A percentile compares a stretch with the other conserved stretches of the same genome.
phyloP scores from a whole-genome alignment of 1,140 invertebrate genomes.

The Belonocnema kinseyi region DNA sequence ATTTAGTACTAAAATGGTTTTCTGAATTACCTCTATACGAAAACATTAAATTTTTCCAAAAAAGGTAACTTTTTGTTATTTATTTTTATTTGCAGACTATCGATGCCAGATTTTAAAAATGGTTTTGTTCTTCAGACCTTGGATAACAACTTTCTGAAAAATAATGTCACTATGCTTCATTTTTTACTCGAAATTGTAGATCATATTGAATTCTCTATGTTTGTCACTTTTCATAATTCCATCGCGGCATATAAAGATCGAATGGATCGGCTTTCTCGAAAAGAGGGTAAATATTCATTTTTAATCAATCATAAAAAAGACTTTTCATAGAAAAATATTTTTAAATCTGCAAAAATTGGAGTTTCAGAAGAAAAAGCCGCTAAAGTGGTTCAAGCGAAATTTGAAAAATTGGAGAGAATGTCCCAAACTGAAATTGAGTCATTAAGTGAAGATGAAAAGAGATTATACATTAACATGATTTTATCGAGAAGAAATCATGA shows the following conservation, averaged over 20 bases:
- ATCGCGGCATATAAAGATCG: constrained; percentile 39
- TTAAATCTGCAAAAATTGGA: neutral
- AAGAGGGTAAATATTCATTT: constrained; percentile 11
- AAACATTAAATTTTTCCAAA: too few relatives aligned
- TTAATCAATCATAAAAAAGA: too few relatives aligned
- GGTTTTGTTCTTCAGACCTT: constrained; percentile 64
- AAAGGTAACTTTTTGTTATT: too few relatives aligned
- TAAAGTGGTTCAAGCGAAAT: constrained; percentile 18
- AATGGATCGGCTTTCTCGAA: neutral
- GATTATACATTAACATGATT: constrained; percentile 38
- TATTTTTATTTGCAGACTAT: constrained; percentile 47
- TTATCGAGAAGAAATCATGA: neutral
- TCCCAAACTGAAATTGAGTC: constrained; percentile 36
- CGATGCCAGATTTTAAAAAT: constrained; percentile 45
- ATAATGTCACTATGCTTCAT: constrained; percentile 41
- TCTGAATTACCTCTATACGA: too few relatives aligned
- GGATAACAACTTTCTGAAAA: constrained; percentile 54
- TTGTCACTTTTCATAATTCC: constrained; percentile 61
- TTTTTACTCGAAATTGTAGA: constrained; percentile 50
- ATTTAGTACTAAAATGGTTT: too few relatives aligned
- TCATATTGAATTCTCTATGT: constrained; percentile 47
- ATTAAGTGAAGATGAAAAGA: constrained; percentile 54
- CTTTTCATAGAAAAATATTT: neutral
- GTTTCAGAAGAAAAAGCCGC: constrained; percentile 14
- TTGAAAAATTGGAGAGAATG: constrained; percentile 18